phyloP scores from a whole-genome alignment of 1,140 invertebrate genomes.

The Sesamia nonagrioides region DNA sequence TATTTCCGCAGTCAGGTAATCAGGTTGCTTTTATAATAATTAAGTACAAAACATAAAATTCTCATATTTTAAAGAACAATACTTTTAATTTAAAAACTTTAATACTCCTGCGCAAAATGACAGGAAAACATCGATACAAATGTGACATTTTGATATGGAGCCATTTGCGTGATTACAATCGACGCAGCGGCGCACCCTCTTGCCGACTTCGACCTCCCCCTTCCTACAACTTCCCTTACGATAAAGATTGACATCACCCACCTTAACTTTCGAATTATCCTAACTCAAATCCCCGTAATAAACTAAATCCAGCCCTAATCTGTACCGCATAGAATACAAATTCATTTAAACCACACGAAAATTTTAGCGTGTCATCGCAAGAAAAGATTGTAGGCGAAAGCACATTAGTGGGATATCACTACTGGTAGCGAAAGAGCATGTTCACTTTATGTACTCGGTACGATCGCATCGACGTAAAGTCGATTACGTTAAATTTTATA shows the following conservation, averaged over 20 bases:
- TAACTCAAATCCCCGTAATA: conserved; percentile 67
- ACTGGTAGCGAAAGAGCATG: conserved; percentile 81
- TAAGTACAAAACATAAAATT: too few relatives aligned
- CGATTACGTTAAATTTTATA: conserved; percentile 82
- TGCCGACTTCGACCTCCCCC: conserved; percentile 69
- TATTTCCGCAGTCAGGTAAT: too few relatives aligned
- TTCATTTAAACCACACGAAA: conserved; percentile 50
- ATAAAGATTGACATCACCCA: conserved; percentile 85
- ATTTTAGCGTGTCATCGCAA: conserved; percentile 84
- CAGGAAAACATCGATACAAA: conserved; percentile 82
- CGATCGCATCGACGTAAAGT: conserved; percentile 74
- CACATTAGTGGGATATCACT: conserved; percentile 85
- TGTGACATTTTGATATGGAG: conserved; percentile 86
- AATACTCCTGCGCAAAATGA: conserved; percentile 74
- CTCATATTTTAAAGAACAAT: conserved; percentile 18
- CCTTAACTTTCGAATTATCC: conserved; percentile 82
- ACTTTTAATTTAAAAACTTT: conserved; percentile 31
- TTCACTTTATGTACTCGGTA: conserved; percentile 75
- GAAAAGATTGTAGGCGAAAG: conserved; percentile 86
- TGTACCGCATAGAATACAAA: conserved; percentile 62
- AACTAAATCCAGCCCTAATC: conserved; percentile 68
- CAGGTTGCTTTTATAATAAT: too few relatives aligned
- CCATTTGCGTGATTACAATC: conserved; percentile 87
- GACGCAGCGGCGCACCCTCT: conserved; percentile 83
- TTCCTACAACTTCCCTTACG: conserved; percentile 83